Evolutionary conservation across 92 coral and sea anemone genomes (phyloP).

Genomic region (Pocillopora meandrina): DNA sequence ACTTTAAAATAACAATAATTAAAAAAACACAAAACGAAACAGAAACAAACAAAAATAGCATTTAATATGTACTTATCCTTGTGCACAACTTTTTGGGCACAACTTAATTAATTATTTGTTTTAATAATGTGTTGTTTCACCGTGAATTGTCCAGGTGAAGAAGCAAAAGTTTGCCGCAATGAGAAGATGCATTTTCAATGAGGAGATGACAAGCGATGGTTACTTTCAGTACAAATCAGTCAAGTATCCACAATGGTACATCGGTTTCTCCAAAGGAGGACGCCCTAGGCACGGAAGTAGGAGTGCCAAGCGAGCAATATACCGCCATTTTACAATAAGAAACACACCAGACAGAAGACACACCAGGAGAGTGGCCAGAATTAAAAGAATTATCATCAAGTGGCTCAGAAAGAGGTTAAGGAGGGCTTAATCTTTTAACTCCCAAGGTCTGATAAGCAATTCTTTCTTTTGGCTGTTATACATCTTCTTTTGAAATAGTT

Average conservation of each 20-base stretch:
- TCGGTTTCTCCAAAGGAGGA: constrained; percentile 55
- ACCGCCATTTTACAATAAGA: constrained; percentile 39
- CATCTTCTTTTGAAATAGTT: neutral
- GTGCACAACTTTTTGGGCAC: no score
- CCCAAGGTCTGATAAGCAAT: neutral
- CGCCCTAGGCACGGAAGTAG: constrained; percentile 29
- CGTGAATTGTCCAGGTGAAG: constrained; percentile 13
- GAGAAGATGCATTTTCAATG: constrained; percentile 55
- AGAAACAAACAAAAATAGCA: no score
- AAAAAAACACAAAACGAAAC: no score
- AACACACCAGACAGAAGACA: constrained; percentile 3
- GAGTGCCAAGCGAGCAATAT: constrained; percentile 32
- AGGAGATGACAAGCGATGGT: constrained; percentile 32
- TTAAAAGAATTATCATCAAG: neutral
- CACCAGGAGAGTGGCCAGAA: constrained; percentile 12
- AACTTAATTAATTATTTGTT: no score
- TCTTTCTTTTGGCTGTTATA: neutral
- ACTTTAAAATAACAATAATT: no score
- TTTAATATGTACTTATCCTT: no score
- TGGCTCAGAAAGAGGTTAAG: constrained; percentile 15
- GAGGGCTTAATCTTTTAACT: neutral
- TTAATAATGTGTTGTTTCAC: neutral
- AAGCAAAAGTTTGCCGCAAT: constrained; percentile 26
- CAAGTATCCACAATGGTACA: constrained; percentile 46
- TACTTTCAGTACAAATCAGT: constrained; percentile 45